These are phyloP conservation scores for Punctoribates punctum DNA, from an alignment of 2,888 invertebrate genomes.

Conservation along the genomic window DNA sequence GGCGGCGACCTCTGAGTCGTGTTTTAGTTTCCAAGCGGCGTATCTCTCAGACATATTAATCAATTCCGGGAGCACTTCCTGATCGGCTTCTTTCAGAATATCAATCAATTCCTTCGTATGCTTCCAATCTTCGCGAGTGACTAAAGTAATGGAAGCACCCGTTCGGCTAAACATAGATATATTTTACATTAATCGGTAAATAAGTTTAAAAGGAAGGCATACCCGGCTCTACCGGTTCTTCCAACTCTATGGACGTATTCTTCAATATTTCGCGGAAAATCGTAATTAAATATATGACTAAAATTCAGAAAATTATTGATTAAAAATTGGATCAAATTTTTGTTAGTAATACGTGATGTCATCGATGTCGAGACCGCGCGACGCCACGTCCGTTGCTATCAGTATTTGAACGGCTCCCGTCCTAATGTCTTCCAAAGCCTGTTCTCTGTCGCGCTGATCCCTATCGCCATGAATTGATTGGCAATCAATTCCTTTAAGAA, in stretches of 20 bases:
- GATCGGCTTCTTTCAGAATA: conserved; percentile 80
- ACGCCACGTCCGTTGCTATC: conserved; percentile 92
- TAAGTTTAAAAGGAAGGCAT: conserved; percentile 25
- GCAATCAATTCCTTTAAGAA: conserved; percentile 65
- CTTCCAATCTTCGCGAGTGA: conserved; percentile 73
- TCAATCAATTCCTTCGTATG: conserved; percentile 74
- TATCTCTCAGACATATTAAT: conserved; percentile 71
- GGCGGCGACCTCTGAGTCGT: conserved; percentile 51
- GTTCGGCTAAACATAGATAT: conserved; percentile 55
- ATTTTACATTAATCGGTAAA: neutral
- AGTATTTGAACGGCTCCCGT: conserved; percentile 73
- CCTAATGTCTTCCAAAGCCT: conserved; percentile 76
- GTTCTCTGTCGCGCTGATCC: conserved; percentile 65
- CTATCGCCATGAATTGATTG: conserved; percentile 84
- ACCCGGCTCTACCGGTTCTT: conserved; percentile 86
- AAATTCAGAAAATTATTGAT: neutral
- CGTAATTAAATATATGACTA: conserved; percentile 83
- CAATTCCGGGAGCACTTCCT: conserved; percentile 73
- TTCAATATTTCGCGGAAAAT: conserved; percentile 89
- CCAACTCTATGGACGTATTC: conserved; percentile 96
- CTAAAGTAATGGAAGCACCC: conserved; percentile 75
- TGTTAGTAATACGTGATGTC: conserved; percentile 66
- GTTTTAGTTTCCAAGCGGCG: conserved; percentile 62
- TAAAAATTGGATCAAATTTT: neutral
- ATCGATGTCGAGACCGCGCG: conserved; percentile 85